Percentiles rank a stretch among this genome's conserved stretches.
These are phyloP conservation scores for Orthosia gracilis DNA, from an alignment of 2,888 invertebrate genomes.

Conservation along the genomic window DNA sequence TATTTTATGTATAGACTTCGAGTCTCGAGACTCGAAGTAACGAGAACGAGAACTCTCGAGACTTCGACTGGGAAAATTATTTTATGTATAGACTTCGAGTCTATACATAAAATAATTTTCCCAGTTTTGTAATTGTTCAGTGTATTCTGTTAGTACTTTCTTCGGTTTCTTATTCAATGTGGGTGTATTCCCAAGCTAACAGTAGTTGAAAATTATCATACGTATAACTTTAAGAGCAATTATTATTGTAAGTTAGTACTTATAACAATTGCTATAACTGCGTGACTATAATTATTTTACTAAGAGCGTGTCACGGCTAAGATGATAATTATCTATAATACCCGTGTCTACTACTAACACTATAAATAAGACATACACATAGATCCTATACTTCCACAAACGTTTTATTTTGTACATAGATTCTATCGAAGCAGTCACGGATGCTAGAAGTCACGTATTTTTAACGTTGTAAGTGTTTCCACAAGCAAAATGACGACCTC, in stretches of 20 bases:
- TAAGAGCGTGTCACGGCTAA: constrained; percentile 49
- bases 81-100: too few species aligned
- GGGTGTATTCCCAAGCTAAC: not conserved
- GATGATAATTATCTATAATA: constrained; percentile 39
- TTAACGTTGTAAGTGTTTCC: too few species aligned
- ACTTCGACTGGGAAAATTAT: too few species aligned
- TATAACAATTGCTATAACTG: constrained; percentile 14
- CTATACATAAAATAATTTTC: too few species aligned
- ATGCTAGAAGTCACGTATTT: not conserved
- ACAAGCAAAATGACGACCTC: too few species aligned
- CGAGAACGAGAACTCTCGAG: too few species aligned
- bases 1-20: too few species aligned
- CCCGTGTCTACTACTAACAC: not conserved
- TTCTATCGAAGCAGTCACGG: not conserved
- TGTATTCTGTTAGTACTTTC: not conserved
- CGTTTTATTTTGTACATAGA: not conserved
- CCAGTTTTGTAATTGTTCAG: not conserved
- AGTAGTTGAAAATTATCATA: not conserved
- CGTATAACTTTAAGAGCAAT: constrained; percentile 15
- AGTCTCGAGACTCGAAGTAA: too few species aligned
- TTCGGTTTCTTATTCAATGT: not conserved
- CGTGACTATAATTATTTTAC: constrained; percentile 9
- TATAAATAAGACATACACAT: constrained; percentile 1
- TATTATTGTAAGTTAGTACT: constrained; percentile 4
- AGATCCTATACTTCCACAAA: not conserved